Evolutionary conservation across 2,888 invertebrate species (phyloP).

Genomic region (Zaprionus obscuricornis): DNA sequence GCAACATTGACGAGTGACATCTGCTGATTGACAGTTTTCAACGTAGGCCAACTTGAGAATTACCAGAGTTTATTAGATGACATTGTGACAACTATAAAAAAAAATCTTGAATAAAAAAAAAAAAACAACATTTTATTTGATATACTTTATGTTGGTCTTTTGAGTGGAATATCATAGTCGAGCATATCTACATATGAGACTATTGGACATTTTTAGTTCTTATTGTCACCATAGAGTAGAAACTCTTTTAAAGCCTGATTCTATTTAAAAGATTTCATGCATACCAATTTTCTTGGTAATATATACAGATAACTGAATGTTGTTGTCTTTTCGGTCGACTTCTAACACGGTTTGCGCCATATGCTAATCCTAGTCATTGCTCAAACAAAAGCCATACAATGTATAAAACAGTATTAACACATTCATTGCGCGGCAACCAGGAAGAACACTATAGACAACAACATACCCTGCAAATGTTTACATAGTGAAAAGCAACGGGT

Average conservation of each 20-base stretch:
- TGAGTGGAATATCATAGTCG: too few species aligned
- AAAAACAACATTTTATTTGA: too few species aligned
- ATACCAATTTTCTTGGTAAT: constrained; percentile 45
- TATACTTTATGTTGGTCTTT: too few species aligned
- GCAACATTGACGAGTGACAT: constrained; percentile 63
- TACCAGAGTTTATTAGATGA: constrained; percentile 26
- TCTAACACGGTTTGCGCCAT: constrained; percentile 12
- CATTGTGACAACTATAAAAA: constrained; percentile 19
- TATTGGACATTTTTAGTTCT: too few species aligned
- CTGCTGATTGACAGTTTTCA: constrained; percentile 56
- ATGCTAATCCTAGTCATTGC: constrained; percentile 35
- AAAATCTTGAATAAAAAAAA: too few species aligned
- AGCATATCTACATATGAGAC: too few species aligned
- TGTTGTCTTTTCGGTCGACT: not conserved
- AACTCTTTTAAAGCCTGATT: not conserved
- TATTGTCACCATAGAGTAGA: too few species aligned
- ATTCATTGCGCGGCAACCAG: too few species aligned
- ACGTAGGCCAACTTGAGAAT: constrained; percentile 30
- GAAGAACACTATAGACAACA: too few species aligned
- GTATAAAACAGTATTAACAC: constrained; percentile 4
- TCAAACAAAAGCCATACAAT: constrained; percentile 37
- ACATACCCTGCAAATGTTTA: not conserved
- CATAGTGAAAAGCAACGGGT: constrained; percentile 11
- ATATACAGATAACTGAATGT: constrained; percentile 45
- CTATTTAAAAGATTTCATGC: constrained; percentile 13